phyloP scores from a whole-genome alignment of 2,113 vertebrate genomes.

The Xiphophorus couchianus region DNA sequence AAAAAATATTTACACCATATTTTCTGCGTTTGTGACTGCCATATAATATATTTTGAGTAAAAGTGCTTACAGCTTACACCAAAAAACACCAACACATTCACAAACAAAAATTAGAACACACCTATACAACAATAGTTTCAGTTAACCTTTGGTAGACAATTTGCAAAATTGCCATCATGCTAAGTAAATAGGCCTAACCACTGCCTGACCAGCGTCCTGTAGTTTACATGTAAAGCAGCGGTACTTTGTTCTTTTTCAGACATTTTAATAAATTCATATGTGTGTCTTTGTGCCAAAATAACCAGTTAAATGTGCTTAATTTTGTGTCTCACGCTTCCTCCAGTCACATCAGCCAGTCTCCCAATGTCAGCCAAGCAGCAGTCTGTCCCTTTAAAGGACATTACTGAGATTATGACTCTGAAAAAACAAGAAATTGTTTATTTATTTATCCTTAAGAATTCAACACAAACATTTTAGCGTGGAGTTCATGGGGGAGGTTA shows the following conservation, averaged over 20 bases:
- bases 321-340: slow-evolving; percentile 58
- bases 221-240: neutral
- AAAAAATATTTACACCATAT: too few species aligned
- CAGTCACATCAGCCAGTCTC: slow-evolving; percentile 56
- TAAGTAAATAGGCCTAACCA: neutral
- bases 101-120: too few species aligned
- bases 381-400: slow-evolving; percentile 66
- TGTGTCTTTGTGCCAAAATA: neutral
- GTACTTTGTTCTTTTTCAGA: neutral
- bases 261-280: neutral
- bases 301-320: neutral
- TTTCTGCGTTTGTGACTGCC: too few species aligned
- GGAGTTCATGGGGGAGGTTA: neutral
- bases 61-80: too few species aligned
- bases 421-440: neutral
- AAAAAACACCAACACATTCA: too few species aligned
- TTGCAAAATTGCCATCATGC: too few species aligned
- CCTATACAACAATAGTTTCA: too few species aligned
- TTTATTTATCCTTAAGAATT: neutral
- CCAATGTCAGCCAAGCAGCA: slow-evolving; percentile 61
- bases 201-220: neutral
- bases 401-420: slow-evolving; percentile 65
- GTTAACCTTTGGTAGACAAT: too few species aligned
- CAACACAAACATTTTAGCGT: neutral
- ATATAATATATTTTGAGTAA: too few species aligned